A percentile compares a stretch with the other conserved stretches of the same genome.
Conservation (phyloP, 2,113 vertebrate species). For the Verasper variegatus region DNA sequence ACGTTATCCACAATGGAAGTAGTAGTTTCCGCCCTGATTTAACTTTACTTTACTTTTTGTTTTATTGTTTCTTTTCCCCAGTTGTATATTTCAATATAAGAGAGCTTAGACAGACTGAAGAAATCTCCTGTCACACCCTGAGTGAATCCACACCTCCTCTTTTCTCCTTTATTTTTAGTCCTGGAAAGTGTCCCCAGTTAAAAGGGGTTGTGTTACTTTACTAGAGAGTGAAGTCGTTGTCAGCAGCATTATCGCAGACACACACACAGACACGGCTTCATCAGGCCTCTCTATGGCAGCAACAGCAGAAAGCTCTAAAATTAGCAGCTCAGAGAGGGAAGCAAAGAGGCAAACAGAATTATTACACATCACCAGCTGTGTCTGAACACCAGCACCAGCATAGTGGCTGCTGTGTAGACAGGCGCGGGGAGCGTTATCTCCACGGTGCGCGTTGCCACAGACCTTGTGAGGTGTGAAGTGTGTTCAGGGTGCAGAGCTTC, state of each 20-base stretch:
- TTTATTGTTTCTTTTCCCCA: no score
- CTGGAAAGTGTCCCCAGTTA: conserved; percentile 54
- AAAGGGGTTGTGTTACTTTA: conserved; percentile 55
- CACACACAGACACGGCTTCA: conserved; percentile 32
- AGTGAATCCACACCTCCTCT: neutral
- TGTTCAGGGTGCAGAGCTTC: conserved; percentile 40
- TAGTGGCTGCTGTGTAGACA: conserved; percentile 23
- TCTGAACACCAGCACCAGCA: conserved; percentile 51
- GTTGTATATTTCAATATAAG: no score
- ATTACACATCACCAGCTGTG: conserved; percentile 58
- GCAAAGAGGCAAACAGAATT: conserved; percentile 49
- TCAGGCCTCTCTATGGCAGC: conserved; percentile 46
- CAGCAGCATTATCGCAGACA: conserved; percentile 47
- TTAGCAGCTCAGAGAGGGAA: conserved; percentile 49
- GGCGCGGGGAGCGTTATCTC: conserved; percentile 15
- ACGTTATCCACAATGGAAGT: neutral
- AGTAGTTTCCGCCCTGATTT: neutral
- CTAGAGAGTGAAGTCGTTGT: conserved; percentile 52
- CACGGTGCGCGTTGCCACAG: conserved; percentile 32
- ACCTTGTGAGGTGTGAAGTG: conserved; percentile 64
- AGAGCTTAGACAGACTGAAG: no score
- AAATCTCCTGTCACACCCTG: no score
- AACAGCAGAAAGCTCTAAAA: conserved; percentile 37
- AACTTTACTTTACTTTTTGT: no score
- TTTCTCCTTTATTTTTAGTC: conserved; percentile 21